Base-by-base conservation (phyloP, 2,113 vertebrate species). In the Colinus virginianus region DNA sequence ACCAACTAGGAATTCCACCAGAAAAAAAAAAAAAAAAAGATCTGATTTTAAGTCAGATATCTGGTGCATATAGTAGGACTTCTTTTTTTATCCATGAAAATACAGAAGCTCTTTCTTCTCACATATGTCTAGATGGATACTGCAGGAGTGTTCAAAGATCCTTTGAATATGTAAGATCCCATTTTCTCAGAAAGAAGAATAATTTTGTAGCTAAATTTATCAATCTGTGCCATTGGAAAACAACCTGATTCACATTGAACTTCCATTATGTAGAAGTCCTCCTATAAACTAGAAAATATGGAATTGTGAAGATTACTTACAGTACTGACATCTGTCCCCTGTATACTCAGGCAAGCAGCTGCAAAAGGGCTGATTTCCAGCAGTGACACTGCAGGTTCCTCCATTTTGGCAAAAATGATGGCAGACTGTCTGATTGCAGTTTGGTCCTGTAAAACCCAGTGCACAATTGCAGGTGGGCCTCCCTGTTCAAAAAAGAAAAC, bases 391-490 rank as follows among this genome's bases (percentile, higher is more conserved):
- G 70, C 99, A 99, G 26, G 98, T 98, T 49, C 99, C 99, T 51
- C 98, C 98, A 11, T 99, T 99, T 26, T 98, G 98, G 96, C 99
- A 99, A 93, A 99, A 98, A 40, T 93, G 98, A 79, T 99, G 96
- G 72, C 99, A 99, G 61, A 99, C 98, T 4, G 97, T 98, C 76
- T 97, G 98, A 83, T 98, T 98, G 69, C 99, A 99, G 95, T 98
- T 98, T 3, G 98, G 98, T 30, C 99, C 99, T 1, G 99, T 99
- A 64, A 99, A 99, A 3, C 99, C 99, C 66, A 98, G 85, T 0
- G 98, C 97, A 70, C 99, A 99, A 84, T 96, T 99, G 94, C 99
- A 99, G 7, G 99, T 99, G 4, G 99, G 99, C 80, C 98, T 99
- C 61, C 99, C 99, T 99, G 4, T 56, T 74, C 9, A 48, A 53